Conservation (phyloP, 2,113 vertebrate genomes). For the Tychaedon coryphoeus region DNA sequence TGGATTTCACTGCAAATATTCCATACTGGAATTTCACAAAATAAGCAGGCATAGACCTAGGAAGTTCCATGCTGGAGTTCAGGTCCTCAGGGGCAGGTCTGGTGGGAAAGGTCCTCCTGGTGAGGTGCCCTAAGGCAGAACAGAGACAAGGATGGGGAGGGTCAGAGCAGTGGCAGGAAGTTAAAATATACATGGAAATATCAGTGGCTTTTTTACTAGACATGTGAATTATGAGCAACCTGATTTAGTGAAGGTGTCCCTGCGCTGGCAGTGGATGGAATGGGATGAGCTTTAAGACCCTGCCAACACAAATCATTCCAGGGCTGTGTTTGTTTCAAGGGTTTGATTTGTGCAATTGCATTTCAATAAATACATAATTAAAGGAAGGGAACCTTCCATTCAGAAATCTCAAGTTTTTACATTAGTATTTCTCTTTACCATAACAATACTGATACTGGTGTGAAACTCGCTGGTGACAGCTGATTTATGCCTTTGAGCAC, state of each 20-base stretch:
- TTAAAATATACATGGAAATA: background rate
- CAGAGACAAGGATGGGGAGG: background rate
- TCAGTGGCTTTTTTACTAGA: background rate
- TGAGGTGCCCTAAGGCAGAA: background rate
- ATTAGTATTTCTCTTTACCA: background rate
- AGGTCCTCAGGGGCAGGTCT: background rate
- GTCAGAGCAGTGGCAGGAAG: background rate
- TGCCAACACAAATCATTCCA: background rate
- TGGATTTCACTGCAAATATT: background rate
- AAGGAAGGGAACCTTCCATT: background rate
- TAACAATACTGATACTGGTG: background rate
- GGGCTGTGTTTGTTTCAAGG: background rate
- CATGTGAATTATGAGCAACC: background rate
- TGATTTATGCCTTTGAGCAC: background rate
- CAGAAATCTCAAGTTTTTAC: background rate
- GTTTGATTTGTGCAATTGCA: background rate
- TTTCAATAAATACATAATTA: background rate
- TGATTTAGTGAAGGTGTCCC: background rate
- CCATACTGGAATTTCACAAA: background rate
- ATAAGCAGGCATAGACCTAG: background rate
- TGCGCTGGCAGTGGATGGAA: background rate
- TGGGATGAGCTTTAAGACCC: rapidly evolving
- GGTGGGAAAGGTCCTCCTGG: background rate
- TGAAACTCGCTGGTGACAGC: background rate
- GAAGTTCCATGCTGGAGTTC: background rate